These are phyloP conservation scores for Channa argus DNA, from an alignment of 2,113 vertebrate species.

Conservation along the genomic window DNA sequence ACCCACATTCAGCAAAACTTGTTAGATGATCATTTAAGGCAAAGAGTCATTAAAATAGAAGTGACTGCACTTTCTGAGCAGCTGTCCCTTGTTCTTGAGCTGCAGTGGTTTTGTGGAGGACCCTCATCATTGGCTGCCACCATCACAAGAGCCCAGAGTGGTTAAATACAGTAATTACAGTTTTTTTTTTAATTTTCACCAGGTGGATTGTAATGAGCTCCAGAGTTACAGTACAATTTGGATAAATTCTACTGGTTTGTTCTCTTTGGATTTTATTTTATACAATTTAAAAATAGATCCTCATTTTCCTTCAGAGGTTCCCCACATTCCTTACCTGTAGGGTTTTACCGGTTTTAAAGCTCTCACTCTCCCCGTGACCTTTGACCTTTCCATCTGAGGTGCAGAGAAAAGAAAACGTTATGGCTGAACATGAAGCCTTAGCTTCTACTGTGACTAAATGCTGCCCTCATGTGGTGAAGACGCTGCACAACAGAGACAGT, in stretches of 20 bases:
- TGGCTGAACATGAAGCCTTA: not conserved
- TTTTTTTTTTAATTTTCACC: slow-evolving; percentile 11
- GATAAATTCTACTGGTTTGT: not conserved
- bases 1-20: no score
- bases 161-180: slow-evolving; percentile 41
- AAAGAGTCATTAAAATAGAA: no score
- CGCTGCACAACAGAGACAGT: no score
- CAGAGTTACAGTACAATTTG: not conserved
- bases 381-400: not conserved
- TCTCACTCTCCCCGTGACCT: not conserved
- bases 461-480: slow-evolving; percentile 37
- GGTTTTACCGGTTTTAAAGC: no score
- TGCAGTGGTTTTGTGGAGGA: not conserved
- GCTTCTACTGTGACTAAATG: not conserved
- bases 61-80: no score
- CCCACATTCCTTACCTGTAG: no score
- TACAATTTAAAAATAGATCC: not conserved
- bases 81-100: not conserved
- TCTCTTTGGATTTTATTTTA: slow-evolving; percentile 1
- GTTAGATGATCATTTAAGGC: no score
- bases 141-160: slow-evolving; percentile 23
- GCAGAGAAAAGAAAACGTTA: no score
- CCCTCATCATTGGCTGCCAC: not conserved
- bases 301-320: no score
- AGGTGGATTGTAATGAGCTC: slow-evolving; percentile 38